Evolutionary conservation across 2,797 vertebrate species (phyloP).

Genomic region (Coendou prehensilis): DNA sequence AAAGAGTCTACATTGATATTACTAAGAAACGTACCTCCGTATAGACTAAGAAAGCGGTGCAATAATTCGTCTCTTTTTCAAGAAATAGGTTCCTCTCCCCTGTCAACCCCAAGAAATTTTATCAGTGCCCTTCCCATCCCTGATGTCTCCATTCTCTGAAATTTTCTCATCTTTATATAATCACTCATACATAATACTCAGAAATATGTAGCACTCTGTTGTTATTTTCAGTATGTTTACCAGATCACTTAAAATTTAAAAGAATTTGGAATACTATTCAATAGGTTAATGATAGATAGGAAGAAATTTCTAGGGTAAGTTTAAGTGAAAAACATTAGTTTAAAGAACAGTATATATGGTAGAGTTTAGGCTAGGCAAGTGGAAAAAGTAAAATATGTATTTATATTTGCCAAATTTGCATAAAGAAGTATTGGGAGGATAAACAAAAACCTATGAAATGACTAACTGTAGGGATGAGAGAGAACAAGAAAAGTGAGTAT

Average conservation of each 20-base stretch:
- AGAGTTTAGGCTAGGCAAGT: not conserved
- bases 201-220: not conserved
- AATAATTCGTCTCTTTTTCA: not conserved
- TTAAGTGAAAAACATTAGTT: slow-evolving; percentile 1
- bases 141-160: not conserved
- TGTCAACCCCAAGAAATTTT: not conserved
- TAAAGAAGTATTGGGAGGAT: not conserved
- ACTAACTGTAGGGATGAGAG: not conserved
- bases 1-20: not conserved
- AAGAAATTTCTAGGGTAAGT: not conserved
- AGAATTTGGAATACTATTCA: not conserved
- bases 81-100: not conserved
- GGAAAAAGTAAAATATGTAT: slow-evolving; percentile 23
- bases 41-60: not conserved
- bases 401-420: not conserved
- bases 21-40: not conserved
- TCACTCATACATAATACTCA: not conserved
- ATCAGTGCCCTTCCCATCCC: not conserved
- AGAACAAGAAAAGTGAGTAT: not conserved
- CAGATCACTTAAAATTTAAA: slow-evolving; percentile 42
- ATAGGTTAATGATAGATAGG: not conserved
- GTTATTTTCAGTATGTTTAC: not conserved
- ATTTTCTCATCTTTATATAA: not conserved
- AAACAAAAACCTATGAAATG: not conserved
- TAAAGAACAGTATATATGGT: not conserved